Evolutionary conservation across 2,888 invertebrate species (phyloP).

Genomic region (Mythimna loreyi): DNA sequence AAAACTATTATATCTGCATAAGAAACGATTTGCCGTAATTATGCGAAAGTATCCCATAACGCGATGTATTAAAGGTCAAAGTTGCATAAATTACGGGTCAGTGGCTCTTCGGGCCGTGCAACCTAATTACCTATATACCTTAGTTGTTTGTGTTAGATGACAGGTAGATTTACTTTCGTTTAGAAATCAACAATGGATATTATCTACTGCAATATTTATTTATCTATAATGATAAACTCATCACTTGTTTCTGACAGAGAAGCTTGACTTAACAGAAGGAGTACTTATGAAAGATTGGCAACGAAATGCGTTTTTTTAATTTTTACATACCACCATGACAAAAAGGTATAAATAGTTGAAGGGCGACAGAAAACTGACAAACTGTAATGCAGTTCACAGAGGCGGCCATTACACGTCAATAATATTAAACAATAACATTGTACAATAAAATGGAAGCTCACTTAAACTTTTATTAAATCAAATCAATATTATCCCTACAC

Average conservation of each 20-base stretch:
- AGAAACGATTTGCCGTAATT: slow-evolving; percentile 31
- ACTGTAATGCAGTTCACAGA: no score
- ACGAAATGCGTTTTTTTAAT: no score
- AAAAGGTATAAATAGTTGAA: neutral
- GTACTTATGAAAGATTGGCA: no score
- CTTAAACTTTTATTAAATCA: no score
- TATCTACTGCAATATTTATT: slow-evolving; percentile 25
- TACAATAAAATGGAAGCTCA: no score
- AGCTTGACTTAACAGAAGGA: neutral
- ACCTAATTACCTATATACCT: slow-evolving; percentile 53
- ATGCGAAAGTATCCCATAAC: slow-evolving; percentile 52
- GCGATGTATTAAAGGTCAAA: slow-evolving; percentile 44
- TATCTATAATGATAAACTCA: neutral
- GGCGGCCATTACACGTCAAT: no score
- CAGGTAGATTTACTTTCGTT: slow-evolving; percentile 58
- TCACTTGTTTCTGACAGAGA: neutral
- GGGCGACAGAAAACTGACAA: neutral
- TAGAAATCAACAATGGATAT: slow-evolving; percentile 38
- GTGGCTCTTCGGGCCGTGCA: slow-evolving; percentile 38
- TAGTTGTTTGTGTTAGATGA: slow-evolving; percentile 46
- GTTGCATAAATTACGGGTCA: slow-evolving; percentile 50
- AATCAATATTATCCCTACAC: no score
- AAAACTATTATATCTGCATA: slow-evolving; percentile 39
- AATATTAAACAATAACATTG: no score
- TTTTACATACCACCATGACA: no score